Evolutionary conservation across 2,797 vertebrate genomes (phyloP), one percentile per base, ranked within the genome.

Genomic region (Psittacula derbiana): DNA sequence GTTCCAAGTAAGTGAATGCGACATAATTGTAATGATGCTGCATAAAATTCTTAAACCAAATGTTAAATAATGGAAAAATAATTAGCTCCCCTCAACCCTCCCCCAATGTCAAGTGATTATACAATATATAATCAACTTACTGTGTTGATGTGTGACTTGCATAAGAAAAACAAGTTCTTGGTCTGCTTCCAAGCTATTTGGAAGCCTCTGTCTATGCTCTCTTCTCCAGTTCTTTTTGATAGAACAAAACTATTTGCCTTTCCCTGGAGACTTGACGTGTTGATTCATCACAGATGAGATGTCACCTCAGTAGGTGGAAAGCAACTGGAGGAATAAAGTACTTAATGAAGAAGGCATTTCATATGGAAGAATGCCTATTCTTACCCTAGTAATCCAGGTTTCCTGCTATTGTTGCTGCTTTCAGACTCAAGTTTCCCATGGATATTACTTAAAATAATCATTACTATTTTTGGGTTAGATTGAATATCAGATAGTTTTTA

Each of bases 391-490:
- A 83, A 25, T 95, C 31, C 60, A 74, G 86, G 43, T 91, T 96
- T 97, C 95, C 91, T 97, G 87, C 72, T 88, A 91, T 95, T 96
- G 85, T 96, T 96, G 27, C 58, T 95, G 47, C 62, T 86, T 95
- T 93, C 57, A 85, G 88, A 55, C 43, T 91, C 70, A 0, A 31
- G 33, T 90, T 96, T 95, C 80, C 88, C 74, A 62, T 90, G 71
- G 67, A 73, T 78, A 60, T 82, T 84, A 73, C 52, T 83, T 3
- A 13, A 86, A 95, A 93, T 15, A 85, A 92, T 89, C 57, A 61
- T 69, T 92, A 79, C 76, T 94, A 27, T 95, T 93, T 90, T 40
- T 57, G 84, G 62, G 30, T 84, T 90, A 92, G 86, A 89, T 82
- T 40, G 88, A 94, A 67, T 88, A 86, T 17, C 46, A 78, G 79